A percentile compares a stretch with the other conserved stretches of the same genome.
Evolutionary conservation across 2,888 invertebrate genomes (phyloP).

Genomic region (Reticulitermes lucifugus): DNA sequence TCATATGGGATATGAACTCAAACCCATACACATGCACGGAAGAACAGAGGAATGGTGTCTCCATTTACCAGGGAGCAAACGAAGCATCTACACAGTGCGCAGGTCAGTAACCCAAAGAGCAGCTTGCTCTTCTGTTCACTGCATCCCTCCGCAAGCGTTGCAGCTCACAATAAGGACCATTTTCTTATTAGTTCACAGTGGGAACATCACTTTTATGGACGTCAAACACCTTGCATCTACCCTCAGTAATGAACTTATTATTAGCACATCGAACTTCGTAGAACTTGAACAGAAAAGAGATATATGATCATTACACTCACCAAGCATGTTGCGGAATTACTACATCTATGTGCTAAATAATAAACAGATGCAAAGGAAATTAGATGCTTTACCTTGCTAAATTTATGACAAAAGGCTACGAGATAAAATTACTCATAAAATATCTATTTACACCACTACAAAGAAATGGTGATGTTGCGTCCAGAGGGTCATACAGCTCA

Average conservation of each 20-base stretch:
- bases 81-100: not conserved
- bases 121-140: not conserved
- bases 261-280: not conserved
- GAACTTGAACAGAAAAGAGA: not conserved
- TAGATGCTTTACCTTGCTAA: not conserved
- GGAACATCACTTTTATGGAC: not conserved
- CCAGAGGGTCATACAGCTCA: too few relatives aligned
- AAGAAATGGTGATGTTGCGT: too few relatives aligned
- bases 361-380: not conserved
- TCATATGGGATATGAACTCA: too few relatives aligned
- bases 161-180: not conserved
- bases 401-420: too few relatives aligned
- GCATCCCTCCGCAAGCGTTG: not conserved
- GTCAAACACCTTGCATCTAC: not conserved
- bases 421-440: too few relatives aligned
- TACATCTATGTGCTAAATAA: not conserved
- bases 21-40: too few relatives aligned
- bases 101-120: constrained; percentile 12
- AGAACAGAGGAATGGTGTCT: not conserved
- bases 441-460: too few relatives aligned
- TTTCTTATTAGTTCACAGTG: not conserved
- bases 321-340: not conserved
- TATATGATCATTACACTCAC: not conserved
- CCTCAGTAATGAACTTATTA: not conserved
- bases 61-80: not conserved